These are phyloP conservation scores for Calypte anna DNA, from an alignment of 2,113 vertebrate species.

Conservation along the genomic window DNA sequence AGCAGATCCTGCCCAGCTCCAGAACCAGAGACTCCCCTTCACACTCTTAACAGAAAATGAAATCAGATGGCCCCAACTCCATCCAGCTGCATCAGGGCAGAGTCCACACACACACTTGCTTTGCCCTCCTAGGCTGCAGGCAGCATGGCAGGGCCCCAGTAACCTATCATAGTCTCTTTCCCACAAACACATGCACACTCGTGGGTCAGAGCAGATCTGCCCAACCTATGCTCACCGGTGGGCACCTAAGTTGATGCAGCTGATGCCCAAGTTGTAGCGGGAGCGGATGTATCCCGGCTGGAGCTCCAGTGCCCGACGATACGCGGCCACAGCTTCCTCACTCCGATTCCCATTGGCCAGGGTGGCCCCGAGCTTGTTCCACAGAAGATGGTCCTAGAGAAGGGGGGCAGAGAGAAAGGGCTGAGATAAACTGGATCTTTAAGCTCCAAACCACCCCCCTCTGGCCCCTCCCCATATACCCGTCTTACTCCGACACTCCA, in stretches of 20 bases:
- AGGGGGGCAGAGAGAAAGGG: background rate
- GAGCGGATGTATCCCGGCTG: conserved; percentile 97
- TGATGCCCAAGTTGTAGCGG: conserved; percentile 97
- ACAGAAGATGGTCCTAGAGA: conserved; percentile 91
- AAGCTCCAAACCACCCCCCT: background rate
- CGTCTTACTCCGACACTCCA: background rate
- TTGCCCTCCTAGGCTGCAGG: background rate
- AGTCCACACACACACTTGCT: background rate
- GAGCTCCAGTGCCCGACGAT: conserved; percentile 91
- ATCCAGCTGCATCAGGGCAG: background rate
- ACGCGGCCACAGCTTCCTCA: conserved; percentile 94
- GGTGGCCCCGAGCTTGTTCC: conserved; percentile 97
- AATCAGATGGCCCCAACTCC: background rate
- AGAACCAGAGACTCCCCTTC: background rate
- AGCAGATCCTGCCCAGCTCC: background rate
- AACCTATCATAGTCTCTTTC: fast-evolving
- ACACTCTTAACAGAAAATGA: background rate
- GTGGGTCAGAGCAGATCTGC: background rate
- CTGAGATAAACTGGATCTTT: background rate
- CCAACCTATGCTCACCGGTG: conserved; percentile 84
- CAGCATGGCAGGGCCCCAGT: background rate
- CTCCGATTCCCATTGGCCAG: conserved; percentile 95
- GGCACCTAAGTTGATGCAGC: conserved; percentile 94
- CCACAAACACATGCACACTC: background rate
- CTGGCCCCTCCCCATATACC: fast-evolving